Conservation (phyloP, 2,113 vertebrate species). For the Microcebus ravelobensis region DNA sequence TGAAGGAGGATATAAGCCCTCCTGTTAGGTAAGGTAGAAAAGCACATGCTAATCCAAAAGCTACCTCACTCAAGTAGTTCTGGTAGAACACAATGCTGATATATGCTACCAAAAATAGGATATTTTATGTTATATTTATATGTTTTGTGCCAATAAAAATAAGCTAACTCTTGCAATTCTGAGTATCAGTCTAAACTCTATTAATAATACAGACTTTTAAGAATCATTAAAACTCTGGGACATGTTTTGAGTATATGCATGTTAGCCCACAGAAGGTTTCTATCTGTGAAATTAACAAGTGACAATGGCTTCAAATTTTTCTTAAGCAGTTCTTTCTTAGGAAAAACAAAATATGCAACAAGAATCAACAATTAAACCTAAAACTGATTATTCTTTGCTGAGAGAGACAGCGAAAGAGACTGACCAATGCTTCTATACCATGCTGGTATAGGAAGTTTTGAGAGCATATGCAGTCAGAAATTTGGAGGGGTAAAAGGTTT, state of each 20-base stretch:
- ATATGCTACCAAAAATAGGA: conserved; percentile 27
- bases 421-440: neutral
- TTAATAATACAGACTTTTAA: neutral
- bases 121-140: neutral
- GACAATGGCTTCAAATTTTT: conserved; percentile 16
- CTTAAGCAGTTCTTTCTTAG: neutral
- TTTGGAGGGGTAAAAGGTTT: neutral
- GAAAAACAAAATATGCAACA: neutral
- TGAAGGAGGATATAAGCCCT: conserved; percentile 28
- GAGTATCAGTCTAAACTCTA: neutral
- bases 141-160: conserved; percentile 3
- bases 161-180: neutral
- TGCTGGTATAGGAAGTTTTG: neutral
- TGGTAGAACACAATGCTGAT: conserved; percentile 16
- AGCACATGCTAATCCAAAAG: conserved; percentile 35
- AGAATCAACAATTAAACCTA: neutral
- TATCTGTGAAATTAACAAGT: neutral
- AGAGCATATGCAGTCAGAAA: neutral
- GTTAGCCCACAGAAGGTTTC: neutral
- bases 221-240: neutral
- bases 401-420: neutral
- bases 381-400: neutral
- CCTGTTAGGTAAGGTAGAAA: conserved; percentile 37
- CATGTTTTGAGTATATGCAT: neutral
- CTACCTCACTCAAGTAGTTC: conserved; percentile 10